Conservation (phyloP, 2,888 invertebrate genomes). For the Prosapia bicincta region DNA sequence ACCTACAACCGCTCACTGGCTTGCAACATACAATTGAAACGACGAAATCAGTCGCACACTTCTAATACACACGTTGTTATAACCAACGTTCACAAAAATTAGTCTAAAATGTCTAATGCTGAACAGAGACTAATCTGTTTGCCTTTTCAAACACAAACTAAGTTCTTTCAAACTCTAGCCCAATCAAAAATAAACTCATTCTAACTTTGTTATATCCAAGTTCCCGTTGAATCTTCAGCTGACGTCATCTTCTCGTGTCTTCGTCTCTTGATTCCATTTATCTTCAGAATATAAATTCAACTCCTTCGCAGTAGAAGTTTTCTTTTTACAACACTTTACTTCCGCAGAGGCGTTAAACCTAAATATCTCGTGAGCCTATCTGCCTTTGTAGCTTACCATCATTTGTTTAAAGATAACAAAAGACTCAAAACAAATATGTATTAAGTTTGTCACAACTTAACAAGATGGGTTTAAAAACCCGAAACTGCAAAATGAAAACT, state of each 20-base stretch:
- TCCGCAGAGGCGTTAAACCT: neutral
- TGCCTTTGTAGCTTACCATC: too few species aligned
- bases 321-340: neutral
- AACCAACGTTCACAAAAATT: neutral
- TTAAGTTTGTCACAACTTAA: too few species aligned
- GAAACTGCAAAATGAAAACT: too few species aligned
- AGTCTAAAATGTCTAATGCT: neutral
- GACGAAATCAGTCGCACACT: neutral
- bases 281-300: constrained; percentile 3
- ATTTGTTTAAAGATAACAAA: too few species aligned
- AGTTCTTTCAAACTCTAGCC: constrained; percentile 26
- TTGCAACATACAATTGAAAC: neutral
- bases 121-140: neutral
- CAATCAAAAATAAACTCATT: constrained; percentile 30
- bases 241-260: neutral
- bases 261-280: neutral
- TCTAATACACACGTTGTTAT: neutral
- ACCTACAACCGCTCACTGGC: too few species aligned
- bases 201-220: constrained; percentile 26
- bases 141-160: constrained; percentile 20
- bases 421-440: too few species aligned
- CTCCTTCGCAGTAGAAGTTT: neutral
- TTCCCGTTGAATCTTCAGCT: neutral
- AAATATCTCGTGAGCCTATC: too few species aligned
- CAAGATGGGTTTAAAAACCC: too few species aligned